Percentiles rank a stretch among this genome's conserved stretches.
phyloP scores from a whole-genome alignment of 2,888 invertebrate species.

The Coelopa pilipes region DNA sequence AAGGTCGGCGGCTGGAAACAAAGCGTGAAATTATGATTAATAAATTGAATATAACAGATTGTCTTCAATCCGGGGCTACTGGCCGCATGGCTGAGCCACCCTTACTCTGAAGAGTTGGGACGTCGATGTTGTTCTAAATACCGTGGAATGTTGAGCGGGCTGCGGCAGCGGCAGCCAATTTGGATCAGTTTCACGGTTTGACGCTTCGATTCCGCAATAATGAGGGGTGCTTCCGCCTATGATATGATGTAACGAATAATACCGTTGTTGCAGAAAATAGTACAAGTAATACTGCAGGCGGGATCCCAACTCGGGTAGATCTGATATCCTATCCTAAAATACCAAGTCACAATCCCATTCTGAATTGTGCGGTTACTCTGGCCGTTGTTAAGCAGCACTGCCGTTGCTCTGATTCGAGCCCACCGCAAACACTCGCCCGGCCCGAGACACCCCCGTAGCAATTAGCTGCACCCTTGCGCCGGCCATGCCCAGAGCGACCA shows the following conservation, averaged over 20 bases:
- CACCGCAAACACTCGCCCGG: background rate
- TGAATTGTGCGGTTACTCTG: too few relatives aligned
- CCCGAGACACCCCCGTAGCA: too few relatives aligned
- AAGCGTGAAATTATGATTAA: slow-evolving; percentile 43
- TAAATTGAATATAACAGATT: slow-evolving; percentile 42
- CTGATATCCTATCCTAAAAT: too few relatives aligned
- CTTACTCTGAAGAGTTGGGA: background rate
- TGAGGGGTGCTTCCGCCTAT: background rate
- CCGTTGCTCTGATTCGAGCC: too few relatives aligned
- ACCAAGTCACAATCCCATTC: too few relatives aligned
- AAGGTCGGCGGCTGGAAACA: slow-evolving; percentile 24
- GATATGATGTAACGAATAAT: background rate
- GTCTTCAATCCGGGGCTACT: slow-evolving; percentile 12
- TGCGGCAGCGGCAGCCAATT: slow-evolving; percentile 21
- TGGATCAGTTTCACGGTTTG: slow-evolving; percentile 34
- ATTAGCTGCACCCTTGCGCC: too few relatives aligned
- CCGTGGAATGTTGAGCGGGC: slow-evolving; percentile 30
- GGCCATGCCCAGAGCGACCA: background rate
- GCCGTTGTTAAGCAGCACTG: too few relatives aligned
- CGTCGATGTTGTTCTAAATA: slow-evolving; percentile 30
- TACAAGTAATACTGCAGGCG: too few relatives aligned
- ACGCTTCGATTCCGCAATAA: background rate
- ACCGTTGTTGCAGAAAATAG: background rate
- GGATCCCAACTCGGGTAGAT: too few relatives aligned
- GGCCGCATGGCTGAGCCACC: background rate